Evolutionary conservation across 2,888 invertebrate genomes (phyloP).

Genomic region (Cosmia trapezina): DNA sequence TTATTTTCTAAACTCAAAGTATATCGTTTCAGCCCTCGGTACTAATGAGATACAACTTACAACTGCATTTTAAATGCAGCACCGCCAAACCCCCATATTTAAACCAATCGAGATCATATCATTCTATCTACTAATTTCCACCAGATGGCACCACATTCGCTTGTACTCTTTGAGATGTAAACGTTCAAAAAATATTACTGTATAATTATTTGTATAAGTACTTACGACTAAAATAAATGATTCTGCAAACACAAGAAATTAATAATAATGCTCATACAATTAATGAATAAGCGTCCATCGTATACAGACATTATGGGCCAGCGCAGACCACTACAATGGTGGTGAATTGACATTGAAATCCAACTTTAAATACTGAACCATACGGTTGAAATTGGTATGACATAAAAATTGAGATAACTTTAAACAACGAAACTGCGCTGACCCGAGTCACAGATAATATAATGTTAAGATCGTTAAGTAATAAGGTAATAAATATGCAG

Average conservation of each 20-base stretch:
- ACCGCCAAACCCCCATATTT: background rate
- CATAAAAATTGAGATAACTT: background rate
- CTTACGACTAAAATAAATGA: background rate
- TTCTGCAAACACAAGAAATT: background rate
- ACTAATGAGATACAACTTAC: slow-evolving; percentile 1
- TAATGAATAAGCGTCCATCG: background rate
- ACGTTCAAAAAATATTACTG: slow-evolving; percentile 11
- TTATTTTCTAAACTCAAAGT: background rate
- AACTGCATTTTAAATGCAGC: slow-evolving; percentile 7
- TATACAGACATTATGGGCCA: background rate
- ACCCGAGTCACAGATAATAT: background rate
- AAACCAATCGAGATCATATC: slow-evolving; percentile 28
- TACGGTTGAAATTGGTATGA: background rate
- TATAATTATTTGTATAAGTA: background rate
- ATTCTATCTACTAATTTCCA: background rate
- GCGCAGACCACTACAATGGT: background rate
- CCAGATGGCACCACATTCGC: slow-evolving; percentile 13
- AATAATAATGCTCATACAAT: background rate
- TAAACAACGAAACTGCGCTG: background rate
- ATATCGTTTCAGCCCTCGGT: background rate
- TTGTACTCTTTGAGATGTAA: slow-evolving; percentile 30
- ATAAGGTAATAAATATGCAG: background rate
- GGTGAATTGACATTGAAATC: background rate
- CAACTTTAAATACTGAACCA: background rate
- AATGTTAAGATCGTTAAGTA: background rate